These are phyloP conservation scores for Xiphias gladius DNA, from an alignment of 2,113 vertebrate genomes.

Conservation along the genomic window DNA sequence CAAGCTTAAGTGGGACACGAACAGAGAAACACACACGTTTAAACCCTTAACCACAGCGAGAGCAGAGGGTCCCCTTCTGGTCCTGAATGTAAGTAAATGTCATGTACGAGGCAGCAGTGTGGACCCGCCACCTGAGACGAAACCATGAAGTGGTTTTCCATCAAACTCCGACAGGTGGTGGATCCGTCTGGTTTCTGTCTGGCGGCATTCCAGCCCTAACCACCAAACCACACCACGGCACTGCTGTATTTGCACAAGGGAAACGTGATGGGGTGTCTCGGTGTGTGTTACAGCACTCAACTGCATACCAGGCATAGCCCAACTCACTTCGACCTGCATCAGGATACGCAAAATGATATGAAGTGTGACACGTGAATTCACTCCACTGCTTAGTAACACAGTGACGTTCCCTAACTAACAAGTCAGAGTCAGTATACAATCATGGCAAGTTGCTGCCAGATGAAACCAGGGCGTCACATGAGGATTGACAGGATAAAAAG, in stretches of 20 bases:
- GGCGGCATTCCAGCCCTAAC: slow-evolving; percentile 53
- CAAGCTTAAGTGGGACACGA: neutral
- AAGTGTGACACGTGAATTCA: neutral
- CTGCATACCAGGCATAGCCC: neutral
- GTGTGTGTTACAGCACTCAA: slow-evolving; percentile 12
- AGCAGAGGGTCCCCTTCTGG: neutral
- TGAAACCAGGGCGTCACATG: too few species aligned
- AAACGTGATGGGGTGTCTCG: neutral
- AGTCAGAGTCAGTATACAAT: neutral
- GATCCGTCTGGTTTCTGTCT: slow-evolving; percentile 39
- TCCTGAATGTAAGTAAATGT: neutral
- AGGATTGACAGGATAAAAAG: too few species aligned
- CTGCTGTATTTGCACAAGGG: neutral
- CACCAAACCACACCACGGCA: neutral
- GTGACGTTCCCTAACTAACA: neutral
- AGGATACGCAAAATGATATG: neutral
- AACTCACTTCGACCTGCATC: neutral
- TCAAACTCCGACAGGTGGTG: neutral
- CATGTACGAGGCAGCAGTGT: neutral
- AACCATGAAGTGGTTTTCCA: slow-evolving; percentile 24
- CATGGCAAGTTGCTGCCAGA: neutral
- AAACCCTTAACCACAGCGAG: neutral
- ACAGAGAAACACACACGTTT: neutral
- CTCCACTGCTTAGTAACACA: neutral
- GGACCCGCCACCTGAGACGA: neutral